These are phyloP conservation scores for Sylvilagus bachmani DNA, from an alignment of 2,113 vertebrate genomes.

Conservation along the genomic window DNA sequence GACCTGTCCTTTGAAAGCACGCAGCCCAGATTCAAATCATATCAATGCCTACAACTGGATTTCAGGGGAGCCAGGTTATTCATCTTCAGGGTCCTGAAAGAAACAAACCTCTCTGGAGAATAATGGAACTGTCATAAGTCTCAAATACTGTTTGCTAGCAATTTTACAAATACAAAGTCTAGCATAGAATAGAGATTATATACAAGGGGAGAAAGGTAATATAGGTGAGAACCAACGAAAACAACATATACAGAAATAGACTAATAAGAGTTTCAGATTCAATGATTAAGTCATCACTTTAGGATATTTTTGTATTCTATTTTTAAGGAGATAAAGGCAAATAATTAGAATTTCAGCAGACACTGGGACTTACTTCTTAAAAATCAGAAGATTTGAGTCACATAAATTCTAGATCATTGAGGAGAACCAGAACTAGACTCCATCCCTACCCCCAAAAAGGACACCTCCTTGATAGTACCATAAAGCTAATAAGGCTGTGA, in stretches of 20 bases:
- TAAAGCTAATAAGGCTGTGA: neutral
- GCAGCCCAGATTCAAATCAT: neutral
- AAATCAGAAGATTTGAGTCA: neutral
- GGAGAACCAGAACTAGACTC: neutral
- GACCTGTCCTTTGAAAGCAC: neutral
- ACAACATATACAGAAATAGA: neutral
- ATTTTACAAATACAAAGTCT: constrained; percentile 3
- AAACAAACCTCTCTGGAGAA: neutral
- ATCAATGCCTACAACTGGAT: neutral
- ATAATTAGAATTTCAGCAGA: neutral
- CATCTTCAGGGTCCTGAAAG: neutral
- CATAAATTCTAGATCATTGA: neutral
- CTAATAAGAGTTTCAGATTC: neutral
- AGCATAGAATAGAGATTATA: constrained; percentile 4
- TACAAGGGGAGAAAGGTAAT: neutral
- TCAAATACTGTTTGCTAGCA: neutral
- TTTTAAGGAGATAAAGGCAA: constrained; percentile 21
- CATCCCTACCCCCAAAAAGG: neutral
- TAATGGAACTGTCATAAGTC: neutral
- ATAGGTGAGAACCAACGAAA: neutral
- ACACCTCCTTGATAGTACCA: neutral
- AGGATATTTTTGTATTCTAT: neutral
- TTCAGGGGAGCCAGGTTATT: neutral
- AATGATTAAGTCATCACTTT: neutral
- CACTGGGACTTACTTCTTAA: neutral